Evolutionary conservation across 1,140 invertebrate genomes (phyloP), one percentile per base, ranked within the genome.

Genomic region (Drosophila orena): DNA sequence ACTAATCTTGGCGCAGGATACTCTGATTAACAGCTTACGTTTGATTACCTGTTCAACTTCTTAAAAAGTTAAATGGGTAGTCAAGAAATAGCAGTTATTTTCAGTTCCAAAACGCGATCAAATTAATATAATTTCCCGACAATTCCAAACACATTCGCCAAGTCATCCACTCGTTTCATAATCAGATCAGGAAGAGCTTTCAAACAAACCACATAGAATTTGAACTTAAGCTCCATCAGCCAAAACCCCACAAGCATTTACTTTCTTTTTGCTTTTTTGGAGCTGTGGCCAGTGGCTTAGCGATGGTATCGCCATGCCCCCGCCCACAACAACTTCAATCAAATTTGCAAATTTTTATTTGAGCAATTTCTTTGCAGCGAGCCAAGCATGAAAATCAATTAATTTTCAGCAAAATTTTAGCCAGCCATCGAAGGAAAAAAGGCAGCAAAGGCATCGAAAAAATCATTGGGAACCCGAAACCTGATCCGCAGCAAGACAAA

Each of bases 331-430:
- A 88, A 79, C 83, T 86, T 86, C 83, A 86, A 86, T 86, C 83
- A 86, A 86, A 88, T 83, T 86, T 86, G 83, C 83, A 86, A 86
- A 86, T 86, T 86, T 86, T 86, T 86, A 86, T 86, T 86, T 86
- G 83, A 86, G 79, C 70, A 88, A 83, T 86, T 86, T 89, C 83
- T 88, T 88, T 88, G 83, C 71, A 77, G 37, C 72, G 49, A 88
- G 79, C 79, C 75, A 79, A 89, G 83, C 83, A 89, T 89, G 79
- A 88, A 88, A 88, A 88, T 89, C 83, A 88, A 88, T 88, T 88
- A 88, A 88, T 89, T 88, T 88, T 58, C 79, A 79, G 79, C 79
- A 88, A 83, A 88, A 88, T 81, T 81, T 88, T 75, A 75, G 59
- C 72, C 52, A 57, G 20, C 68, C 40, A 49, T 49, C 50, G 38